A percentile compares a stretch with the other conserved stretches of the same genome.
Evolutionary conservation across 2,888 invertebrate genomes (phyloP).

Genomic region (Phyllotreta striolata): DNA sequence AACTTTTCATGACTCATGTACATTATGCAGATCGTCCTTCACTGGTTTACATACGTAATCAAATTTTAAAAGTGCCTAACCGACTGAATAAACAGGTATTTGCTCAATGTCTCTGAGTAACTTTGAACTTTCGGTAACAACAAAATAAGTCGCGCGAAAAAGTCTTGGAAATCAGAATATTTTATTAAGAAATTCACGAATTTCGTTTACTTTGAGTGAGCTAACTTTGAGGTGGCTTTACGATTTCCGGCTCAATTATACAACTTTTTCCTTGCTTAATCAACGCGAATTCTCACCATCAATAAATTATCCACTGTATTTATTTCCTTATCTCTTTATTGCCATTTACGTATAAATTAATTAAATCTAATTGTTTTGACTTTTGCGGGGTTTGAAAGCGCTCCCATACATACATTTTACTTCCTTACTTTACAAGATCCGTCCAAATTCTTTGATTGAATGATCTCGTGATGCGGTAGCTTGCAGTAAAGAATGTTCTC

Average conservation of each 20-base stretch:
- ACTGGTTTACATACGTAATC: conserved; percentile 22
- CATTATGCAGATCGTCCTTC: conserved; percentile 21
- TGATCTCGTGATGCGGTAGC: conserved; percentile 7
- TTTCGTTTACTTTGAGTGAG: conserved; percentile 11
- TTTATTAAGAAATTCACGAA: conserved; percentile 13
- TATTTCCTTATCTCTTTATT: too few relatives aligned
- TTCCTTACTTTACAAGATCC: not conserved
- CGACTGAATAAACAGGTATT: conserved; percentile 25
- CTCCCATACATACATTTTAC: too few relatives aligned
- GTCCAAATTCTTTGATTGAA: conserved; percentile 14
- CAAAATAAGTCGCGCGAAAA: conserved; percentile 5
- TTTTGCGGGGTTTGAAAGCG: too few relatives aligned
- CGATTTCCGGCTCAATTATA: not conserved
- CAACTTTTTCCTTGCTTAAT: conserved; percentile 1
- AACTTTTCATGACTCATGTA: conserved; percentile 22
- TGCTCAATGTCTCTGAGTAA: conserved; percentile 20
- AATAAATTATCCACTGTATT: not conserved
- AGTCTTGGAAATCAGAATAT: conserved; percentile 14
- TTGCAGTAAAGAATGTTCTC: conserved; percentile 12
- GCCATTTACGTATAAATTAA: too few relatives aligned
- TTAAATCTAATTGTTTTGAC: too few relatives aligned
- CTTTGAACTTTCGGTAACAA: conserved; percentile 17
- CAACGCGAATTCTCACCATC: not conserved
- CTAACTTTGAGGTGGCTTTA: conserved; percentile 3
- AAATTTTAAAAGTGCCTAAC: conserved; percentile 30